Conservation (phyloP, 1,140 invertebrate genomes). For the Archivesica marissinica region DNA sequence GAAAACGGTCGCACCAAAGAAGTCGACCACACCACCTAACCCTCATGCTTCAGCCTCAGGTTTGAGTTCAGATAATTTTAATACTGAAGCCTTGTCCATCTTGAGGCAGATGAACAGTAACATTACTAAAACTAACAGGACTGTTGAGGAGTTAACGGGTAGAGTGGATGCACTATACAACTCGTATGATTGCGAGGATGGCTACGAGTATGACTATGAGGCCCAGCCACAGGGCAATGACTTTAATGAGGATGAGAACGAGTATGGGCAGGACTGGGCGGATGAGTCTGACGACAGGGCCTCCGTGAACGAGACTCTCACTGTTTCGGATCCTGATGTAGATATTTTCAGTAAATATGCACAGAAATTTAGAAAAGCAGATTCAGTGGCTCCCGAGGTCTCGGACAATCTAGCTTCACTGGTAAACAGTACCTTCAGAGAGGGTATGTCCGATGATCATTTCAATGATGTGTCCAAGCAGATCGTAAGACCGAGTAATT, state of each 20-base stretch:
- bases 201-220: no score
- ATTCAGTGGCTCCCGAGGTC: constrained; percentile 1
- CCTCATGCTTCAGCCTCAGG: no score
- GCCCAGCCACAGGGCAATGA: background rate
- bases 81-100: constrained; percentile 2
- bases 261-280: background rate
- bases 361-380: background rate
- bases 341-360: constrained; percentile 8
- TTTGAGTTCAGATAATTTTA: background rate
- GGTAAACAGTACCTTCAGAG: constrained; percentile 12
- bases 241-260: background rate
- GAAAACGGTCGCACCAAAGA: background rate
- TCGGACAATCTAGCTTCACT: background rate
- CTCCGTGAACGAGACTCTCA: background rate
- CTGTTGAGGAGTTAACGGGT: background rate
- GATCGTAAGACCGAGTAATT: constrained; percentile 18
- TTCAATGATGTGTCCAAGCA: background rate
- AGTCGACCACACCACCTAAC: background rate
- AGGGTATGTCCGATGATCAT: constrained; percentile 10
- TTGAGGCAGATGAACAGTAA: constrained; percentile 31
- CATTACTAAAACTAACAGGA: constrained; percentile 12
- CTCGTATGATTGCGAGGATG: background rate
- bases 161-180: constrained; percentile 8
- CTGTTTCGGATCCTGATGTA: background rate
- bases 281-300: background rate